Evolutionary conservation across 2,113 vertebrate genomes (phyloP).

Genomic region (Acinonyx jubatus): DNA sequence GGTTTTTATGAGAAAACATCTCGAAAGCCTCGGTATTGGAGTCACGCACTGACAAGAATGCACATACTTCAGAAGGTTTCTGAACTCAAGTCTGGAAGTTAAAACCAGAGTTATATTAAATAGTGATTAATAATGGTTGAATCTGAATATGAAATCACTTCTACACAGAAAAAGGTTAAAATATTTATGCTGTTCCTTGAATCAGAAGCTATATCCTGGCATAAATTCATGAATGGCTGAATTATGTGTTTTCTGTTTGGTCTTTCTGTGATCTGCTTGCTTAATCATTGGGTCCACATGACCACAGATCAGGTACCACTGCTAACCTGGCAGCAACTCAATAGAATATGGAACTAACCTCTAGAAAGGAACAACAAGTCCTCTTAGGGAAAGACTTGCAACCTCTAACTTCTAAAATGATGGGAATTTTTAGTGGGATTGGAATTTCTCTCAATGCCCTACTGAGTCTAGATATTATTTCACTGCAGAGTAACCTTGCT

Average conservation of each 20-base stretch:
- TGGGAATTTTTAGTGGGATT: neutral
- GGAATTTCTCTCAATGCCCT: neutral
- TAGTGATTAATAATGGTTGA: slow-evolving; percentile 29
- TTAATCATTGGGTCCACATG: neutral
- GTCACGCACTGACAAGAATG: neutral
- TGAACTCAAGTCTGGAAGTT: neutral
- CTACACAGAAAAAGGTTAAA: slow-evolving; percentile 27
- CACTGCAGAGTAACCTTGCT: neutral
- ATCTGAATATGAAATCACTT: neutral
- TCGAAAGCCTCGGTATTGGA: neutral
- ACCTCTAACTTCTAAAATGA: neutral
- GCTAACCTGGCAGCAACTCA: neutral
- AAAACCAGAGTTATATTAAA: slow-evolving; percentile 31
- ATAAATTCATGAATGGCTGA: slow-evolving; percentile 36
- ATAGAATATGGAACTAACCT: neutral
- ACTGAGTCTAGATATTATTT: neutral
- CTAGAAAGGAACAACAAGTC: neutral
- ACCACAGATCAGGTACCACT: neutral
- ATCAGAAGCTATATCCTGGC: neutral
- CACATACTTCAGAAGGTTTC: neutral
- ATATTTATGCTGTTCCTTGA: slow-evolving; percentile 49
- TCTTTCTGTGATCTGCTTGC: neutral
- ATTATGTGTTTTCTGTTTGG: neutral
- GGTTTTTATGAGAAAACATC: neutral
- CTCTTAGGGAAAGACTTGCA: neutral